Base-by-base conservation (phyloP, 1,140 invertebrate genomes). In the Caerostris extrusa region DNA sequence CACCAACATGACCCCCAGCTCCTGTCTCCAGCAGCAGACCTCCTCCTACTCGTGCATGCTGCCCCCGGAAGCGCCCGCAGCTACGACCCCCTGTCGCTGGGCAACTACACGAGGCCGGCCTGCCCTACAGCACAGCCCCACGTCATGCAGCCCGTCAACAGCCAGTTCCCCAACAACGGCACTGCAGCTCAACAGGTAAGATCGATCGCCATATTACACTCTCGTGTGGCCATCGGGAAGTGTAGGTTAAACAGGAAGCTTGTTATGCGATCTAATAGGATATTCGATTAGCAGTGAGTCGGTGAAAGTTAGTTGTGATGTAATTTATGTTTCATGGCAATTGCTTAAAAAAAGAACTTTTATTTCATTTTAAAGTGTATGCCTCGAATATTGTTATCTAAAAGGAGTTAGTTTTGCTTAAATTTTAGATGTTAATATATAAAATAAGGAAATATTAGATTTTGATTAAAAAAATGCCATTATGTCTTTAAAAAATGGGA, bases 31-130 rank as follows among this genome's bases (percentile, higher is more conserved):
- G 95, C 95, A 96, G 77, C 94, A 95, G 64, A 94, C 94, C 50
- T 95, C 96, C 12, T 96, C 96, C 7, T 96, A 96, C 94, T 96
- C 96, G 7, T 96, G 96, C 95, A 96, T 96, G 96, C 91, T 96
- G 91, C 96, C 96, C 14, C 95, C 53, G 95, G 95, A 10, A 69
- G 95, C 91, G 94, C 95, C 50, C 87, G 96, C 69, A 94, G 95
- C 83, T 96, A 96, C 85, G 96, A 96, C 91, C 95, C 96, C n/a
- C 95, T 96, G 53, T 95, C 96, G n/a, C 95, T 96, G 10, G 95
- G 95, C 94, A 95, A 95, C 94, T 96, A 96, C 86, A 96, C 96
- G n/a, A 95, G 96, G 93, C 95, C 96, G 7, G 94, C 96, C 14
- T 96, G 96, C 95, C 95, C 96, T 17, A 77, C 95, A 12, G 94